Conservation (phyloP, 2,113 vertebrate genomes). For the Hippolais icterina region DNA sequence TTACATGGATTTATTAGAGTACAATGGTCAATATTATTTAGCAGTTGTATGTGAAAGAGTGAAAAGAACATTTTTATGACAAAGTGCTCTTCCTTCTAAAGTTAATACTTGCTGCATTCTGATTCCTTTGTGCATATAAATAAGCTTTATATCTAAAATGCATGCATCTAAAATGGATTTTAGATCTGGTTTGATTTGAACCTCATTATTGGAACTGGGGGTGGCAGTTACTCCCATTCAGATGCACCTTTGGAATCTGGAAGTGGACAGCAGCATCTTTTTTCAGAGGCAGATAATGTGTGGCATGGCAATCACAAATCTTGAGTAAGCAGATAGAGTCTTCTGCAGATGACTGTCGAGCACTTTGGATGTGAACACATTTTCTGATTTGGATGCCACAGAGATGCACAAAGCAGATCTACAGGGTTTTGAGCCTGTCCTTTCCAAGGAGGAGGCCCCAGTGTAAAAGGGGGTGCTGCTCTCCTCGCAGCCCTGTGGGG, state of each 20-base stretch:
- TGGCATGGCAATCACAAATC: neutral
- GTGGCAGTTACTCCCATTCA: neutral
- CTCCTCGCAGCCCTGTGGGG: fast-evolving
- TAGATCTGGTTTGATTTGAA: neutral
- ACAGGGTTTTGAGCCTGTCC: neutral
- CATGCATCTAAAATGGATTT: neutral
- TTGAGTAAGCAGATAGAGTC: neutral
- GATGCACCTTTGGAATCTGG: neutral
- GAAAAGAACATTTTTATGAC: neutral
- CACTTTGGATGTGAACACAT: neutral
- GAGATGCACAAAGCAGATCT: neutral
- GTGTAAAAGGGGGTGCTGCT: neutral
- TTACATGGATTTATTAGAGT: neutral
- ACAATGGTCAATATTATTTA: neutral
- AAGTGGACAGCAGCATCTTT: neutral
- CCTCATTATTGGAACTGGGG: neutral
- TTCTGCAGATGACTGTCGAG: neutral
- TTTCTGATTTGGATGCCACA: neutral
- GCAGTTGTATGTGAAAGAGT: neutral
- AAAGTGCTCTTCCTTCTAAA: neutral
- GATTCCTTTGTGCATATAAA: neutral
- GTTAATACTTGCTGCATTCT: neutral
- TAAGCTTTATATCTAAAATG: neutral
- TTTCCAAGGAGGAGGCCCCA: neutral
- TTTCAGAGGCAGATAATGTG: neutral